These are phyloP conservation scores for Zygogramma bicolorata DNA, from an alignment of 2,888 invertebrate genomes.

Conservation along the genomic window DNA sequence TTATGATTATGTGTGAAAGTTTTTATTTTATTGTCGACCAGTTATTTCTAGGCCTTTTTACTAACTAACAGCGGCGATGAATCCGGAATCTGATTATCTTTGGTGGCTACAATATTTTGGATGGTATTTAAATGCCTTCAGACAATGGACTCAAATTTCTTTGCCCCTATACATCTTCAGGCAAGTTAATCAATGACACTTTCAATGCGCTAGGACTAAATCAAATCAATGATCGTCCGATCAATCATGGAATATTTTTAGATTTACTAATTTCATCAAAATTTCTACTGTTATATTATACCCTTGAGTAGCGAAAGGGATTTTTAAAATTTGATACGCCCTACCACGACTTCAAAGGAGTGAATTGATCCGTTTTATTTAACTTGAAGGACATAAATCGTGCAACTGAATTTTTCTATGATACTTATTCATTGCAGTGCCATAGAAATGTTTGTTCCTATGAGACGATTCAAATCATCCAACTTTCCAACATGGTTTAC, in stretches of 20 bases:
- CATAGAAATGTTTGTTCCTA: background rate
- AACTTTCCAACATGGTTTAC: too few relatives aligned
- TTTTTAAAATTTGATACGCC: background rate
- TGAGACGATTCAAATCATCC: background rate
- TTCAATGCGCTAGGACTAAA: background rate
- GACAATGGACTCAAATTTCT: too few relatives aligned
- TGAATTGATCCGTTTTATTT: background rate
- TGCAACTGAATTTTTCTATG: background rate
- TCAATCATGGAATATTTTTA: background rate
- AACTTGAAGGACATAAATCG: background rate
- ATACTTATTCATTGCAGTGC: background rate
- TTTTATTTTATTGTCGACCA: too few relatives aligned
- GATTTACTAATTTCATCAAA: background rate
- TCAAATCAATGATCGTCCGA: background rate
- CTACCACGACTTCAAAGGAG: background rate
- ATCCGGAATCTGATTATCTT: too few relatives aligned
- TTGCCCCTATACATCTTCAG: background rate
- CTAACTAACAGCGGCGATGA: too few relatives aligned
- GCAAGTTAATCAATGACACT: background rate
- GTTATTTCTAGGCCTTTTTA: too few relatives aligned
- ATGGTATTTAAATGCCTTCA: too few relatives aligned
- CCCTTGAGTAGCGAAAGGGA: background rate
- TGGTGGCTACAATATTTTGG: too few relatives aligned
- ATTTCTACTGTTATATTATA: background rate
- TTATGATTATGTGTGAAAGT: too few relatives aligned